phyloP scores from a whole-genome alignment of 23 tunicate species.

The Pegea sp. region DNA sequence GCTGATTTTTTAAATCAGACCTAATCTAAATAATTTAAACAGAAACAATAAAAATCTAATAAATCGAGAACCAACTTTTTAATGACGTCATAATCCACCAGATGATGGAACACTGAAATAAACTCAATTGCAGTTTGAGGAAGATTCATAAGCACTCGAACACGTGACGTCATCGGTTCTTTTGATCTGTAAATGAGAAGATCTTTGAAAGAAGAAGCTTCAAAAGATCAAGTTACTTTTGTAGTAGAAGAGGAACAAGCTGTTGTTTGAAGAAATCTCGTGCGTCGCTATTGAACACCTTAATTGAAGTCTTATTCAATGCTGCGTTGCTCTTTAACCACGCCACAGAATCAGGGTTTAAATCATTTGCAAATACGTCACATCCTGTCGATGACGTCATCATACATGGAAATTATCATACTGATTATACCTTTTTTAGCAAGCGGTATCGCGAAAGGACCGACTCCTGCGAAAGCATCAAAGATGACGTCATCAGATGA shows the following conservation, averaged over 20 bases:
- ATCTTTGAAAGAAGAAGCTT: too few species aligned
- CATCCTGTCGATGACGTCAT: conserved; percentile 21
- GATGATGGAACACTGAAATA: neutral
- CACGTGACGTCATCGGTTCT: neutral
- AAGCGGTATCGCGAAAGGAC: conserved; percentile 75
- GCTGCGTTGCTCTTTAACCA: conserved; percentile 20
- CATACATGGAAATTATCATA: neutral
- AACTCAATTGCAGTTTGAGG: neutral
- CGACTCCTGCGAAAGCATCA: conserved; percentile 78
- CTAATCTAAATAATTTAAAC: too few species aligned
- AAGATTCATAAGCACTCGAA: neutral
- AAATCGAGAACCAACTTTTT: too few species aligned
- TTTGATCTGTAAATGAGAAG: neutral
- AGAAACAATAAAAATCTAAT: too few species aligned
- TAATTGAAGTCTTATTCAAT: conserved; percentile 19
- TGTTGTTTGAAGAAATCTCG: conserved; percentile 14
- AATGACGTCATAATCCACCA: too few species aligned
- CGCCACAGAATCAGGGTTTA: conserved; percentile 36
- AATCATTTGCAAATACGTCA: conserved; percentile 49
- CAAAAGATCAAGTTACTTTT: too few species aligned
- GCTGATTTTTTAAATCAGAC: too few species aligned
- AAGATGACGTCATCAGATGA: conserved; percentile 17
- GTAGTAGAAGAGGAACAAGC: neutral
- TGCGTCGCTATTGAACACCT: conserved; percentile 26
- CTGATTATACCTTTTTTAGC: conserved; percentile 44